Percentiles rank a stretch among this genome's conserved stretches.
phyloP scores from a whole-genome alignment of 2,113 vertebrate species.

The Sceloporus tristichus region DNA sequence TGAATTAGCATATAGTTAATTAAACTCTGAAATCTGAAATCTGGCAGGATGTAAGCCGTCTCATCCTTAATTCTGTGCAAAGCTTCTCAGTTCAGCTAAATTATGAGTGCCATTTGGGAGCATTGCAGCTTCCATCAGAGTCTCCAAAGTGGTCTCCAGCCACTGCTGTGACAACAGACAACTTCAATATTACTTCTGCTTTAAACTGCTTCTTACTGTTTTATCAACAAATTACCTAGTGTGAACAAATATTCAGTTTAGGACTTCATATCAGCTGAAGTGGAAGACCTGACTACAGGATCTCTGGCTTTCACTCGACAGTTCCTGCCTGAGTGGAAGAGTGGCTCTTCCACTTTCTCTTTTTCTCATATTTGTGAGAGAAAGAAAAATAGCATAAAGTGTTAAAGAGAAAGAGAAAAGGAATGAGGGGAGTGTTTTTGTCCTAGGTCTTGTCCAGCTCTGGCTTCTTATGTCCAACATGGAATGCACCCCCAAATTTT shows the following conservation, averaged over 20 bases:
- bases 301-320: too few relatives aligned
- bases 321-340: neutral
- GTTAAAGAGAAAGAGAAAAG: neutral
- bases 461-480: too few relatives aligned
- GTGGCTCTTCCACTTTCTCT: neutral
- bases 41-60: neutral
- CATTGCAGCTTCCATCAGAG: neutral
- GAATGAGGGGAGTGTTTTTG: neutral
- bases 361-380: neutral
- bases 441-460: too few relatives aligned
- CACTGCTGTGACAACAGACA: neutral
- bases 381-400: too few relatives aligned
- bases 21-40: neutral
- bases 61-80: neutral
- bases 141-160: neutral
- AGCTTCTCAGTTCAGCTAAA: neutral
- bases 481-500: too few relatives aligned
- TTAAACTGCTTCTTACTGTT: neutral
- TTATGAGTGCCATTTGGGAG: neutral
- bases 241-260: neutral
- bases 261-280: neutral
- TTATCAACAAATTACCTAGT: neutral
- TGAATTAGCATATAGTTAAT: constrained; percentile 16
- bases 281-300: neutral
- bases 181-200: neutral